Evolutionary conservation across 2,113 vertebrate species (phyloP).

Genomic region (Carettochelys insculpta): DNA sequence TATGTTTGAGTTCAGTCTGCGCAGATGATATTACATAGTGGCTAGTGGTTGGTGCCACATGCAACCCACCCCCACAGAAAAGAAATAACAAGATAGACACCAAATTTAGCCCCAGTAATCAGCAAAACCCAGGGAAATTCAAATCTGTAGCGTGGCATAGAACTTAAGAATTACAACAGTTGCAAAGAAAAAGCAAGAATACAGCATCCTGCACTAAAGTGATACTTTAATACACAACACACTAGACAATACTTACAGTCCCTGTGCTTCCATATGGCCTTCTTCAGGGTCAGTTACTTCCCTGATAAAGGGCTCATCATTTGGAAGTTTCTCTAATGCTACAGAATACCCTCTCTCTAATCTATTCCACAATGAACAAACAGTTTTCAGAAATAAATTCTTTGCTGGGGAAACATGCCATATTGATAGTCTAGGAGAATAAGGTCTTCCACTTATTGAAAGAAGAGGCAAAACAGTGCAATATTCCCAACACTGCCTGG

Average conservation of each 20-base stretch:
- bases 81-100: background rate
- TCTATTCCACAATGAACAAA: background rate
- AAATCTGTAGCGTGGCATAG: background rate
- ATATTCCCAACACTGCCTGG: background rate
- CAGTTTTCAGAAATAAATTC: background rate
- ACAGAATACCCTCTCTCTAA: background rate
- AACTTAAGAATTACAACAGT: background rate
- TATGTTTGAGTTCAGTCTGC: background rate
- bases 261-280: background rate
- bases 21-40: background rate
- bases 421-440: background rate
- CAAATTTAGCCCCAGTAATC: too few relatives aligned
- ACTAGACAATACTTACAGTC: background rate
- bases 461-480: background rate
- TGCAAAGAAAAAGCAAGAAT: background rate
- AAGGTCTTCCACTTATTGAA: background rate
- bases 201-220: background rate
- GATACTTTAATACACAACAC: background rate
- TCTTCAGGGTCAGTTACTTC: background rate
- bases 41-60: background rate
- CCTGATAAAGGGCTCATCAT: background rate
- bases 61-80: background rate
- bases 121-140: background rate
- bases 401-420: background rate
- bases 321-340: background rate